Conservation (phyloP, 2,113 vertebrate species). For the Axis porcinus region DNA sequence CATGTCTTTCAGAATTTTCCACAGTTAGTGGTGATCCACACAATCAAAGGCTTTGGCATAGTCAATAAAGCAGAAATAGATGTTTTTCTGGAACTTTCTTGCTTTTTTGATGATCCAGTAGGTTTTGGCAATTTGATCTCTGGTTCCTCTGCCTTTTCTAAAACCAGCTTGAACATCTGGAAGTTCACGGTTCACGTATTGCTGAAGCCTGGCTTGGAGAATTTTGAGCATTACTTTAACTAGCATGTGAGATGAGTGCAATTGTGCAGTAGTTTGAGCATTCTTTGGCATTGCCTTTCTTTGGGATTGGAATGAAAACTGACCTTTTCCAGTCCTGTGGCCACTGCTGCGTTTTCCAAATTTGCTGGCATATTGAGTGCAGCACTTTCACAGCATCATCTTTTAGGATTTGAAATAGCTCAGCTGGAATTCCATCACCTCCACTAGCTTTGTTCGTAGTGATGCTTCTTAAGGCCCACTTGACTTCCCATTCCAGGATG, state of each 20-base stretch:
- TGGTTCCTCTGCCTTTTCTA: background rate
- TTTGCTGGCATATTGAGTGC: background rate
- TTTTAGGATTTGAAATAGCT: background rate
- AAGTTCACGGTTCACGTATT: background rate
- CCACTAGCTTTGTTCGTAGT: background rate
- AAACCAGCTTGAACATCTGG: background rate
- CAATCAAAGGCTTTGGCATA: background rate
- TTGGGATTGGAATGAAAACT: background rate
- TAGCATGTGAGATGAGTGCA: background rate
- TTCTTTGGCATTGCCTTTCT: background rate
- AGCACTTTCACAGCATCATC: background rate
- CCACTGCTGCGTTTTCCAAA: background rate
- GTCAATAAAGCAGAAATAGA: background rate
- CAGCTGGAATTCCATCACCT: background rate
- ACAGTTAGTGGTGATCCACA: background rate
- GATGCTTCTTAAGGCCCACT: background rate
- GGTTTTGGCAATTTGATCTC: background rate
- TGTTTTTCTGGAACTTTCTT: background rate
- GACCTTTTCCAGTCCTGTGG: background rate
- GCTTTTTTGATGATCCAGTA: fast-evolving
- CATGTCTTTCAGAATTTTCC: background rate
- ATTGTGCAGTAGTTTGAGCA: background rate
- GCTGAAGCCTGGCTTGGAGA: background rate
- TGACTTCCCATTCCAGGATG: background rate
- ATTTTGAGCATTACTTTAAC: background rate